A percentile compares a stretch with the other conserved stretches of the same genome.
phyloP scores from a whole-genome alignment of 2,797 vertebrate genomes.

The Melanotaenia maccullochi region DNA sequence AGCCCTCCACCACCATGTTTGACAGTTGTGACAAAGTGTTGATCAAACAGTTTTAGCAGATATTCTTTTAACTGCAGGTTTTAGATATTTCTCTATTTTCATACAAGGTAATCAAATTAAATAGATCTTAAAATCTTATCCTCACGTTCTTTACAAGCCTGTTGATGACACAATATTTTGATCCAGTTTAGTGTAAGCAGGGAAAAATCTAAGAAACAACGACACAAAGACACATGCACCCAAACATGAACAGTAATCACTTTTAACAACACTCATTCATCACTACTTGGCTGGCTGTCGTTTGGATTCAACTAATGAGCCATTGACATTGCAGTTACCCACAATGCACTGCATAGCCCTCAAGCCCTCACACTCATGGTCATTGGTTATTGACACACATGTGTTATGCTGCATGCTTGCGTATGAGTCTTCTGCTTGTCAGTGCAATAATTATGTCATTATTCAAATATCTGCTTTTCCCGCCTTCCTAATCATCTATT shows the following conservation, averaged over 20 bases:
- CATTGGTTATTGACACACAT: not conserved
- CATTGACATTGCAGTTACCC: constrained; percentile 45
- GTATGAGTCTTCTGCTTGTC: not conserved
- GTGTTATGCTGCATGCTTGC: constrained; percentile 1
- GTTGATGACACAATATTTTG: too few relatives aligned
- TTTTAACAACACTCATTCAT: constrained; percentile 45
- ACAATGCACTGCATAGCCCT: constrained; percentile 45
- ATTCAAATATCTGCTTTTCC: not conserved
- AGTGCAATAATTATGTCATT: not conserved
- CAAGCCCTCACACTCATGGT: constrained; percentile 6
- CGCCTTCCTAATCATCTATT: too few relatives aligned
- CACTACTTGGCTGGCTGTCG: constrained; percentile 39
- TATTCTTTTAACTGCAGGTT: too few relatives aligned
- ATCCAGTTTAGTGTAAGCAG: too few relatives aligned
- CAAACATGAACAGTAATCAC: constrained; percentile 20
- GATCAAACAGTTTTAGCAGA: too few relatives aligned
- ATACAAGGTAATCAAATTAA: too few relatives aligned
- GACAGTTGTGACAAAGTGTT: too few relatives aligned
- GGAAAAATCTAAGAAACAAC: not conserved
- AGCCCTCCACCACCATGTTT: too few relatives aligned
- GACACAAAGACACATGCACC: constrained; percentile 3
- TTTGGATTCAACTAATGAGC: constrained; percentile 54
- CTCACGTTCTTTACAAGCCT: too few relatives aligned
- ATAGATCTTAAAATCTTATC: too few relatives aligned
- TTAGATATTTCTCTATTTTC: too few relatives aligned